Base-by-base conservation (phyloP, 1,140 invertebrate species). In the Atopsyche davidsoni region DNA sequence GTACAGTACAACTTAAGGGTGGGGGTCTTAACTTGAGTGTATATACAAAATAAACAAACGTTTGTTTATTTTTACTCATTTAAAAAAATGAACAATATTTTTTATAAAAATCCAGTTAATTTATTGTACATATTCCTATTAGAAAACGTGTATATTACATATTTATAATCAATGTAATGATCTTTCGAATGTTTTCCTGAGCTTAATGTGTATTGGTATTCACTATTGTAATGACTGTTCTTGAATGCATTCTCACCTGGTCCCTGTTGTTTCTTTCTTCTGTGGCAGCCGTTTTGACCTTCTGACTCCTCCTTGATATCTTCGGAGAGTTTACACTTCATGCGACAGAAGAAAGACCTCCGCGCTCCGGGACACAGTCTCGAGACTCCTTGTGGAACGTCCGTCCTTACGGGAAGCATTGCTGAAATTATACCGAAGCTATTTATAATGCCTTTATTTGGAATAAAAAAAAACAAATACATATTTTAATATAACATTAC, bases 341-440 rank as follows among this genome's bases (percentile, higher is more conserved):
- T 95, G 19, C 91, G 79, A 66, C 92, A 96, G 66, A 94, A 93
- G 64, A 96, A 96, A 0, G 91, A 94, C 18, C 93, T 76, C 16
- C 92, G 70, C 1, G 91, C 88, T 2, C 92, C 92, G 1, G 91
- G 87, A 70, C 88, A 90, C 2, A 95, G 73, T 38, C 83, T 72
- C 1, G 84, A 82, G 1, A 79, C 75, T 25, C 83, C 83, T 50
- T 86, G 81, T 1, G 86, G 83, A 13, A 91, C 73, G 62, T 92
- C 90, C 1, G 88, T 83, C 68, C 92, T 93, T 6, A 94, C 86
- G 11, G 92, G 91, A 57, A 93, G 71, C 87, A 95, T 92, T 6
- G 90, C 90, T 94, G 60, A 57, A 35, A 35, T 4, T 40, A 21
- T 36, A 7, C 13, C 4, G 13, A 7, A 7, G 13, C 35, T 28